phyloP scores from a whole-genome alignment of 2,888 invertebrate species.

The Cataglyphis cursor region DNA sequence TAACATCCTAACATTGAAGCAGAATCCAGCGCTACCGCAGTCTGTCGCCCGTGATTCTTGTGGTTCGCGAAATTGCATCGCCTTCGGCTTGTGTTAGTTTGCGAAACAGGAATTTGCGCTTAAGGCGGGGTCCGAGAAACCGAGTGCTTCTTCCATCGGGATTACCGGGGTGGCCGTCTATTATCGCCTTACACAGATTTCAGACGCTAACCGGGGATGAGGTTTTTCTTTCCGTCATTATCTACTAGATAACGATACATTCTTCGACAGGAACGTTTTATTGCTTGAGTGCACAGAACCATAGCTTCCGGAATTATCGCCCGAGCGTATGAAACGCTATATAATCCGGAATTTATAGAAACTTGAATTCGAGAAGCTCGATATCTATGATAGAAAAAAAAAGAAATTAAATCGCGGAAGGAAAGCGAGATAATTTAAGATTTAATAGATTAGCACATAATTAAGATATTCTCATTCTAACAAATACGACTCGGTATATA shows the following conservation, averaged over 20 bases:
- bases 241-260: slow-evolving; percentile 40
- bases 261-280: slow-evolving; percentile 55
- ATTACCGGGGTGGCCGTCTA: slow-evolving; percentile 62
- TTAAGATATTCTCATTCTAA: neutral
- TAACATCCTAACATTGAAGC: slow-evolving; percentile 62
- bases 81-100: slow-evolving; percentile 67
- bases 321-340: neutral
- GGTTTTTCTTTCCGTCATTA: slow-evolving; percentile 26
- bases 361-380: slow-evolving; percentile 42
- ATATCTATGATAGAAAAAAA: neutral
- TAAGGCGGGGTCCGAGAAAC: slow-evolving; percentile 64
- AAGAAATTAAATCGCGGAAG: neutral
- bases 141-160: slow-evolving; percentile 55
- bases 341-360: slow-evolving; percentile 50
- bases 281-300: neutral
- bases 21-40: slow-evolving; percentile 65
- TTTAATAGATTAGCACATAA: neutral
- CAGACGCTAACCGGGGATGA: slow-evolving; percentile 19
- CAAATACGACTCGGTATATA: neutral
- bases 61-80: slow-evolving; percentile 76
- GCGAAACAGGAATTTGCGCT: slow-evolving; percentile 81
- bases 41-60: slow-evolving; percentile 75
- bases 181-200: slow-evolving; percentile 64
- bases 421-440: neutral
- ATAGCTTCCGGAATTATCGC: slow-evolving; percentile 10